Evolutionary conservation across 2,888 invertebrate genomes (phyloP).

Genomic region (Geophilus truncorum): DNA sequence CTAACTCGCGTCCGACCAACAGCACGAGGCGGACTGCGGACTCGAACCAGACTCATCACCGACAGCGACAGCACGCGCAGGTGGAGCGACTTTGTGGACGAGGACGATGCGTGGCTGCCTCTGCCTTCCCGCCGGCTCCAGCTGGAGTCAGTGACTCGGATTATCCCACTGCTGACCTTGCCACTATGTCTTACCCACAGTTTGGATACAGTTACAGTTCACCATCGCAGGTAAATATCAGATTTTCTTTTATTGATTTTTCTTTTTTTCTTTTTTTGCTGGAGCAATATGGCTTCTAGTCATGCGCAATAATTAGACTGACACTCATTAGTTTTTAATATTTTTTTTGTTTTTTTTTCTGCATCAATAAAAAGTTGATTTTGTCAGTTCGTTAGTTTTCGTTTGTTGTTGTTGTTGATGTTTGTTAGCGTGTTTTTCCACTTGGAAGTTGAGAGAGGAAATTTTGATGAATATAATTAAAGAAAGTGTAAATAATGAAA

Average conservation of each 20-base stretch:
- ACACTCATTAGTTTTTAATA: neutral
- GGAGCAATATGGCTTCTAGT: neutral
- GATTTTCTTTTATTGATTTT: neutral
- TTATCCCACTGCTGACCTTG: neutral
- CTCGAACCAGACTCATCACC: neutral
- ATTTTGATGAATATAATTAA: no score
- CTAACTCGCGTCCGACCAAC: neutral
- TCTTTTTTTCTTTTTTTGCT: neutral
- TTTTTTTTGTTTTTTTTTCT: neutral
- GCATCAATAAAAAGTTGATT: neutral
- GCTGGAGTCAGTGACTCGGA: slow-evolving; percentile 9
- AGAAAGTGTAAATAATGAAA: neutral
- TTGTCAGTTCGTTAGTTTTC: no score
- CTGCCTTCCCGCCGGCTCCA: slow-evolving; percentile 8
- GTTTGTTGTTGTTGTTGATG: no score
- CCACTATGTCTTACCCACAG: slow-evolving; percentile 71
- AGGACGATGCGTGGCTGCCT: neutral
- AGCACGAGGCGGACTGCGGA: neutral
- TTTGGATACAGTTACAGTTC: slow-evolving; percentile 89
- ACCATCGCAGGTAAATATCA: slow-evolving; percentile 84
- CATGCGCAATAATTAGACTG: neutral
- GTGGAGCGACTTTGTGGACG: neutral
- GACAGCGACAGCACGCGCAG: neutral
- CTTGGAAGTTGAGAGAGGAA: no score
- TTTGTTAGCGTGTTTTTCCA: no score